Base-by-base conservation (phyloP, 2,797 vertebrate species). In the Siniperca obscura region DNA sequence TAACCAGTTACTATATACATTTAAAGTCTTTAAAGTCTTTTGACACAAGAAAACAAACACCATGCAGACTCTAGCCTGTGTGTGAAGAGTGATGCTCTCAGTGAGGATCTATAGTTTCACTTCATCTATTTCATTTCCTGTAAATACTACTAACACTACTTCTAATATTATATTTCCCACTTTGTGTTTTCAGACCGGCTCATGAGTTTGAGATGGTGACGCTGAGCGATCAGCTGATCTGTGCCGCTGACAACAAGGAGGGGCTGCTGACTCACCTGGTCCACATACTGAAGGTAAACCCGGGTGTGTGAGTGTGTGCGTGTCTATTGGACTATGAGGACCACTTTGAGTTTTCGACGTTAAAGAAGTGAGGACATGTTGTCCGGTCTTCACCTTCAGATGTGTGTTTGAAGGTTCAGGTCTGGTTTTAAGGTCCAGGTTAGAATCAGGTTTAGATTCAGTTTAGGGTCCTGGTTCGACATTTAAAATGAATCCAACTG, bases 261-360 rank as follows among this genome's bases (percentile, higher is more conserved):
- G 70, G 13, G 0, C 89, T 95, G 40, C 70, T 81, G 22, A 60
- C 14, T 38, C 95, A 96, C 84, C 79, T 95, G 82, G 30, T 75
- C 6, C 93, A 96, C 57, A 95, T 96, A 30, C 90, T 96, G 21
- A 95, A 94, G 94, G 96, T 96, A 87, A 62, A 46, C 21, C 48
- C 30, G 56, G 38, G 1, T 66, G 1, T 36, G 2, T 70, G 13
- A 22, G 52, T 27, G 13, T 4, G 14, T 46, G 44, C 6, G 16
- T 50, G 48, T 50, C 25, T 65, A 8, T 3, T 2, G 30, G 30
- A 10, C 13, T 50, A 2, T 50, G 16, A 21, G 17, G 62, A 44
- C 40, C 13, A 17, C 3, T n/a, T 21, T 38, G 9, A 22, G 36
- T n/a, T 19, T 42, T 46, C 16, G 25, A 57, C 25, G 13, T 57